Conservation (phyloP, 2,113 vertebrate genomes). For the Chaetura pelagica region DNA sequence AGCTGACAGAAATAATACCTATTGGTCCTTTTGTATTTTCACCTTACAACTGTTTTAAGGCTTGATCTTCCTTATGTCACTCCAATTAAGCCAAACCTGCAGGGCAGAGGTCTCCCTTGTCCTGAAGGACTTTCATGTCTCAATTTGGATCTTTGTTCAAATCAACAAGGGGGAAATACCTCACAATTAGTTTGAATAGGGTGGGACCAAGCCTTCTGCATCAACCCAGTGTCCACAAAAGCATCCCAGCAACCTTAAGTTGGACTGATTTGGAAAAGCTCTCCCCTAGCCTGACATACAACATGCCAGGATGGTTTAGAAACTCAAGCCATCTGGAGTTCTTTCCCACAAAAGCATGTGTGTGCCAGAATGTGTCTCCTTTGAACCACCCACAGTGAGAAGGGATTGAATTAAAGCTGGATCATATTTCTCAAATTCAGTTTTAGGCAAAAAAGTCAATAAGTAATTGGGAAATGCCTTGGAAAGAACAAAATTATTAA, state of each 20-base stretch:
- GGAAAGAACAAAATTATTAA: background rate
- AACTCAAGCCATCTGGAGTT: constrained; percentile 49
- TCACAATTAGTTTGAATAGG: background rate
- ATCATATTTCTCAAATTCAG: background rate
- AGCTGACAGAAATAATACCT: background rate
- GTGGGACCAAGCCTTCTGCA: background rate
- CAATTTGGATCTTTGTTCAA: background rate
- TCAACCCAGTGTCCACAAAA: background rate
- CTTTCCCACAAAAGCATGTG: background rate
- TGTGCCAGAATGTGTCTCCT: background rate
- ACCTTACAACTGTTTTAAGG: background rate
- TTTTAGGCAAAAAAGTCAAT: background rate
- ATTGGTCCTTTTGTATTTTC: background rate
- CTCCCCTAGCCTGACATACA: background rate
- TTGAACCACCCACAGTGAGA: constrained; percentile 40
- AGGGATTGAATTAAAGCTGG: background rate
- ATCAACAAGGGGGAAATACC: background rate
- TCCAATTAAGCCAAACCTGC: background rate
- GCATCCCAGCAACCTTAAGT: background rate
- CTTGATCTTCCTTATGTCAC: background rate
- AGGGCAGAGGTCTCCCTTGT: background rate
- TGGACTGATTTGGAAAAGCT: background rate
- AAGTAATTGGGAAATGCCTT: background rate
- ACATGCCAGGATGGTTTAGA: background rate
- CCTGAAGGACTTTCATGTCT: background rate